phyloP scores from a whole-genome alignment of 2,797 vertebrate genomes.

The Clarias fuscus region DNA sequence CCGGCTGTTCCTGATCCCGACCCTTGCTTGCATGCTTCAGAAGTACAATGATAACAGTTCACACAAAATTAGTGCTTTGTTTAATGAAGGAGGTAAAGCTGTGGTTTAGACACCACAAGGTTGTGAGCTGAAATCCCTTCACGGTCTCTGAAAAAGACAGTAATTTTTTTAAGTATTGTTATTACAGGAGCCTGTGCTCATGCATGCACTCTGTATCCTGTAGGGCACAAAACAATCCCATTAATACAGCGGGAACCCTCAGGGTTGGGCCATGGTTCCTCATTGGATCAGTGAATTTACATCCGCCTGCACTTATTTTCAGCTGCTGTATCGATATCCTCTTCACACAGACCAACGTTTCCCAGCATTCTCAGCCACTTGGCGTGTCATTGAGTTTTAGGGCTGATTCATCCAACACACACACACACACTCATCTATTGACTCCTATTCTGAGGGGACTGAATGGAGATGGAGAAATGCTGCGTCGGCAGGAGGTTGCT shows the following conservation, averaged over 20 bases:
- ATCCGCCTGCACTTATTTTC: neutral
- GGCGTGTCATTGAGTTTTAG: constrained; percentile 29
- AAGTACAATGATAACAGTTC: neutral
- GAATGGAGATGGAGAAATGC: constrained; percentile 21
- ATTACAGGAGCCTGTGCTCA: neutral
- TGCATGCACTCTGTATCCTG: too few relatives aligned
- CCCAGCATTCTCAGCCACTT: constrained; percentile 40
- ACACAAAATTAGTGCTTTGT: neutral
- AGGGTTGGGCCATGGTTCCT: too few relatives aligned
- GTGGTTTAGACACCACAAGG: neutral
- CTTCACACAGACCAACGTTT: constrained; percentile 19
- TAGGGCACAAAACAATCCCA: neutral
- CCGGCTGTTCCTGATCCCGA: neutral
- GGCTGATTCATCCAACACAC: constrained; percentile 16
- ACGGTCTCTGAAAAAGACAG: neutral
- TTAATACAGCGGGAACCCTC: neutral
- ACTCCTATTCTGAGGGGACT: constrained; percentile 10
- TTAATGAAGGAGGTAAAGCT: neutral
- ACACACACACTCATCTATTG: constrained; percentile 17
- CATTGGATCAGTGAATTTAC: neutral
- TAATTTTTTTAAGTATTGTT: neutral
- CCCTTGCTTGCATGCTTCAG: neutral
- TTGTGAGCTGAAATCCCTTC: neutral
- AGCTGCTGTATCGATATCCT: neutral
- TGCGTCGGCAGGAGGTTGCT: constrained; percentile 34